Conservation (phyloP, 2,113 vertebrate species). For the Numenius arquata region DNA sequence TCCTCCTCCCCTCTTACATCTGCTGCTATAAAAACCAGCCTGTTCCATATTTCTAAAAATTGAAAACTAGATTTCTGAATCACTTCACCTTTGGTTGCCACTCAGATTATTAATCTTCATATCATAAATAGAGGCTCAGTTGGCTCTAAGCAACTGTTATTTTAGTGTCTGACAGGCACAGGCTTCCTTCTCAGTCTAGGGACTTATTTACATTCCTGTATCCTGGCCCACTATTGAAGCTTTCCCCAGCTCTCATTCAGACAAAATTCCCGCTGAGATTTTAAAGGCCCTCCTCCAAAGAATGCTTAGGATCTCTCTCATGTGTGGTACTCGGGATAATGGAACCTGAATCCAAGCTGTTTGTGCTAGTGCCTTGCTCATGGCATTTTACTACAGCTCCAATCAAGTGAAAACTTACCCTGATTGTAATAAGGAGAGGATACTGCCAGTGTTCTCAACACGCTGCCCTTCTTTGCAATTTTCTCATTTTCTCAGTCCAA, state of each 20-base stretch:
- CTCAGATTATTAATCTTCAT: constrained; percentile 33
- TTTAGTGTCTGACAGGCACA: constrained; percentile 23
- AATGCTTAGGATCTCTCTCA: not conserved
- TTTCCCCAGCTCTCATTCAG: constrained; percentile 19
- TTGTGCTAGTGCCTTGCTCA: not conserved
- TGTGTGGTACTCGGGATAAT: not conserved
- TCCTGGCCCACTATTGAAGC: not conserved
- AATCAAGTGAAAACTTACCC: not conserved
- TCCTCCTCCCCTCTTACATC: constrained; percentile 42
- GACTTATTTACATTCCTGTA: constrained; percentile 7
- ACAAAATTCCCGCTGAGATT: not conserved
- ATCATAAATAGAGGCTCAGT: constrained; percentile 18
- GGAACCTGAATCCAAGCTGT: not conserved
- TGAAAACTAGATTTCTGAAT: constrained; percentile 31
- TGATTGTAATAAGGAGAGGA: not conserved
- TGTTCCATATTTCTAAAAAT: constrained; percentile 41
- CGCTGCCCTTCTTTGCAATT: accelerated
- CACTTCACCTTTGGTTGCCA: constrained; percentile 39
- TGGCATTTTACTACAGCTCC: not conserved
- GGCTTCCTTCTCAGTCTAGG: not conserved
- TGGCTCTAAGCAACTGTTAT: constrained; percentile 39
- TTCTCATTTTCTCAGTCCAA: not conserved
- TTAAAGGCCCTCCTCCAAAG: not conserved
- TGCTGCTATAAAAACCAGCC: constrained; percentile 20
- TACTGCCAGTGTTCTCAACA: not conserved